These are phyloP conservation scores for Orchesellides sinensis DNA, from an alignment of 2,888 invertebrate species.

Conservation along the genomic window DNA sequence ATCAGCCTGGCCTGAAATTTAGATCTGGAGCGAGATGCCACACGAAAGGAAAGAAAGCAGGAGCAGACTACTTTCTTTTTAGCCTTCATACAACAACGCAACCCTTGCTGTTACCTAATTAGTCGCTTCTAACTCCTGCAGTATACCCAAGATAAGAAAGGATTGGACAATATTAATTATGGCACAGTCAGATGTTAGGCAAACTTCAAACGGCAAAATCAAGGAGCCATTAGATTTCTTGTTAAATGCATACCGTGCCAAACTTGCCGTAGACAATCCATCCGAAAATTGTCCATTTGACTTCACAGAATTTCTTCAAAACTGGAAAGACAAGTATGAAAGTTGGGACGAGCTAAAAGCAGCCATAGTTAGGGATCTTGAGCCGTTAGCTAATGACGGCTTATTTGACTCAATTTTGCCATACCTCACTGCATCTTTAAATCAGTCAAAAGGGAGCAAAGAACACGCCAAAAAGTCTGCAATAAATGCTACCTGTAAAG, in stretches of 20 bases:
- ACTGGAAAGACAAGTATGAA: constrained; percentile 64
- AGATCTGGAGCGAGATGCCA: no score
- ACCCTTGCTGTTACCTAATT: no score
- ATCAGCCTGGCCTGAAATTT: no score
- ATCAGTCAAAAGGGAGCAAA: constrained; percentile 34
- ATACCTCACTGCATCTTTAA: constrained; percentile 67
- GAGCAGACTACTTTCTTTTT: no score
- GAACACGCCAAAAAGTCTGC: constrained; percentile 17
- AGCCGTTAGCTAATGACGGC: constrained; percentile 68
- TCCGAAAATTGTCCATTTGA: constrained; percentile 71
- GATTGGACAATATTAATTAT: no score
- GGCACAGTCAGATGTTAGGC: constrained; percentile 28
- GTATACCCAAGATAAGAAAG: no score
- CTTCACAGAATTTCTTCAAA: constrained; percentile 67
- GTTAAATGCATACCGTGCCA: constrained; percentile 71
- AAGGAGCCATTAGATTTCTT: constrained; percentile 72
- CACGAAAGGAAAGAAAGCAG: no score
- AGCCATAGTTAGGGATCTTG: constrained; percentile 59
- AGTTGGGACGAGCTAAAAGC: constrained; percentile 60
- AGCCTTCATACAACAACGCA: no score
- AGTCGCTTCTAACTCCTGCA: no score
- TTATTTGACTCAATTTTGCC: constrained; percentile 72
- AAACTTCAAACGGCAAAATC: constrained; percentile 40
- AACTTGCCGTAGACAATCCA: constrained; percentile 67
- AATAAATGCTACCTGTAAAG: neutral